Base-by-base conservation (phyloP, 35 echinoderm and acorn worm species). In the Ophioderma brevispina region DNA sequence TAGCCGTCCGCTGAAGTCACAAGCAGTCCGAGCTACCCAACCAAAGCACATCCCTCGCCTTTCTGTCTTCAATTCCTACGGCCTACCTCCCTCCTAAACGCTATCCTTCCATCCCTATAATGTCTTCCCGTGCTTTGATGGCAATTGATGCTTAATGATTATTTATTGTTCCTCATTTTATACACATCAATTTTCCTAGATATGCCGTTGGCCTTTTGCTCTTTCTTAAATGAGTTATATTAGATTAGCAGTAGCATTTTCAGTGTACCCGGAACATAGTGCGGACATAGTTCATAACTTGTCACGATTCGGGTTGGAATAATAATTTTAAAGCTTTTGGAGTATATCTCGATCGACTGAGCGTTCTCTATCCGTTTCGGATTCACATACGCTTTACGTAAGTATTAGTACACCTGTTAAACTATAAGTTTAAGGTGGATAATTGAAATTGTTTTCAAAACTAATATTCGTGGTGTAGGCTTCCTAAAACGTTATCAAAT, bases 141-240 rank as follows among this genome's bases (percentile, higher is more conserved):
- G 46, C 59, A 70, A 70, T 70, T 70, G 59, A 70, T 70, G 59
- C 28, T 30, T 70, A 70, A 70, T 70, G 59, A 70, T 70, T 70
- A 70, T 70, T 70, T 70, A 70, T 70, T 70, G 59, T 70, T 70
- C 59, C 59, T 70, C 59, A 70, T 70, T 70, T 70, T 70, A 70
- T 70, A 70, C 17, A 70, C 59, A 70, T 70, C 59, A 70, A 70
- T 70, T 70, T 70, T 70, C 59, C 59, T 70, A 18, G 59, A 70
- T 70, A 70, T 70, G 59, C 23, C 59, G n/a, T 4, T 70, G 59
- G 59, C 59, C 59, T 70, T 70, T 70, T 70, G 59, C 59, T 70
- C 59, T 25, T 70, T 70, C 59, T 70, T 70, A 70, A 70, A 70
- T 70, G 59, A 70, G 59, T 70, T 13, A 25, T 70, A 13, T 6